A percentile compares a stretch with the other conserved stretches of the same genome.
phyloP scores from a whole-genome alignment of 2,888 invertebrate genomes.

The Melangyna quadrimaculata region DNA sequence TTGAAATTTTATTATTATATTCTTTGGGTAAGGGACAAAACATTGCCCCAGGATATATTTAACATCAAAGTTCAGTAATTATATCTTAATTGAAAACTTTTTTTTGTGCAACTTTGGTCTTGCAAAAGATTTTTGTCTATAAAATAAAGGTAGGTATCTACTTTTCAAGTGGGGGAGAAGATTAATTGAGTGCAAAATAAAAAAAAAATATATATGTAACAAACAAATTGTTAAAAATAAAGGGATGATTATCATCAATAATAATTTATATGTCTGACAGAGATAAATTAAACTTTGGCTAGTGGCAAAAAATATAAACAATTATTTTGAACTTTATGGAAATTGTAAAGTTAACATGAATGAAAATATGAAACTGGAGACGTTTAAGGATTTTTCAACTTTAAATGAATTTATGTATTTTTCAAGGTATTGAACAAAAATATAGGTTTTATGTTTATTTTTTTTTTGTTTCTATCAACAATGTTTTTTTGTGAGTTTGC shows the following conservation, averaged over 20 bases:
- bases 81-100: constrained; percentile 58
- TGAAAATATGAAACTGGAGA: not conserved
- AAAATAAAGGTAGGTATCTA: not conserved
- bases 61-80: constrained; percentile 69
- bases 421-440: no score
- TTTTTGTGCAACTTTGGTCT: not conserved
- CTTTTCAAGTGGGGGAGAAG: not conserved
- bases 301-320: not conserved
- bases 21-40: constrained; percentile 16
- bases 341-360: not conserved
- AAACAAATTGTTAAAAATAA: constrained; percentile 58
- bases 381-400: no score
- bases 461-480: no score
- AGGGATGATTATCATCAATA: constrained; percentile 46
- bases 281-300: not conserved
- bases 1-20: constrained; percentile 46
- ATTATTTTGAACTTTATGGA: not conserved
- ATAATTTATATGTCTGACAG: constrained; percentile 32
- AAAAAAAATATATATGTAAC: constrained; percentile 42
- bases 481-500: no score
- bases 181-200: constrained; percentile 53
- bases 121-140: constrained; percentile 10
- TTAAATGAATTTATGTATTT: no score
- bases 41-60: constrained; percentile 48
- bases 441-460: no score